Evolutionary conservation across 2,113 vertebrate species (phyloP).

Genomic region (Hystrix brachyura): DNA sequence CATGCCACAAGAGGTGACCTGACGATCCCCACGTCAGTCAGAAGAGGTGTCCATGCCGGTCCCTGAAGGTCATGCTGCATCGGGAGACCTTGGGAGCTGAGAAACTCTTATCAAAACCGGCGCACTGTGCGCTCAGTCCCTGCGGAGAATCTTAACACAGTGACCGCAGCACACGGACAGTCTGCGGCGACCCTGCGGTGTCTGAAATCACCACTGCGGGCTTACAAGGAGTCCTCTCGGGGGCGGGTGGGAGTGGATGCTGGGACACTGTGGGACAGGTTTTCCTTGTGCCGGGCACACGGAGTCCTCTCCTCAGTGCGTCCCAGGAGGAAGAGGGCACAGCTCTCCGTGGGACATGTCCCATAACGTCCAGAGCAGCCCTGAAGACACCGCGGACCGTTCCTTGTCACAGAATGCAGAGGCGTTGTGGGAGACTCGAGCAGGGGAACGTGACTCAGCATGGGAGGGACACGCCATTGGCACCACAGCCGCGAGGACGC

Average conservation of each 20-base stretch:
- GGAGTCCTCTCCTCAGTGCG: not conserved
- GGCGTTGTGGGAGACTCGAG: fast-evolving
- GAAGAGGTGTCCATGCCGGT: not conserved
- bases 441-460: fast-evolving
- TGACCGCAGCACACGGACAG: not conserved
- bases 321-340: not conserved
- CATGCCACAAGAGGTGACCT: not conserved
- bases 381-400: fast-evolving
- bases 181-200: fast-evolving
- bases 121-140: not conserved
- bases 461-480: not conserved
- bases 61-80: not conserved
- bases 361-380: fast-evolving
- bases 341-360: fast-evolving
- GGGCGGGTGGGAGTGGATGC: not conserved
- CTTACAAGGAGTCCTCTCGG: no score
- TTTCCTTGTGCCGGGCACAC: not conserved
- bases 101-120: not conserved
- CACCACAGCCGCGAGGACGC: not conserved
- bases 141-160: not conserved
- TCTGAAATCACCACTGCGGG: no score
- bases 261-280: not conserved
- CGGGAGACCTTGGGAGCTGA: not conserved
- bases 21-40: not conserved
- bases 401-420: fast-evolving